phyloP scores from a whole-genome alignment of 1,140 invertebrate genomes.

The Temnothorax nylanderi region DNA sequence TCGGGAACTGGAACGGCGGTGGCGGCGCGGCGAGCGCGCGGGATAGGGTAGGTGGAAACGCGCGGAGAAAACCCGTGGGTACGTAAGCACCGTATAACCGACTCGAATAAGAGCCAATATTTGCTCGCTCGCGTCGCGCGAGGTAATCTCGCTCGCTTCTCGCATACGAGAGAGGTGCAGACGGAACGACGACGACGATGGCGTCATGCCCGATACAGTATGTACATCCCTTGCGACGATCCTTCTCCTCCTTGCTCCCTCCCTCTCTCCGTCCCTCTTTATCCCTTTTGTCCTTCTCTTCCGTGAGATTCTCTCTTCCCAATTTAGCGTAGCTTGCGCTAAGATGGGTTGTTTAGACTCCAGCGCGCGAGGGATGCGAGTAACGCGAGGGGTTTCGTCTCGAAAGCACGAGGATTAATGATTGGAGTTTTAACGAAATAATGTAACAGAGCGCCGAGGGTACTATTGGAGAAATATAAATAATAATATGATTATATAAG shows the following conservation, averaged over 20 bases:
- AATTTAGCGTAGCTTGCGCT: conserved; percentile 43
- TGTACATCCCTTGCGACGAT: not conserved
- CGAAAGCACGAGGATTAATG: conserved; percentile 1
- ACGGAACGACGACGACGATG: conserved; percentile 45
- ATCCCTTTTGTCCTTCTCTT: not conserved
- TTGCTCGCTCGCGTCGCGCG: conserved; percentile 75
- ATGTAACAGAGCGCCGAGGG: not conserved
- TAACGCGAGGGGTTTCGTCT: not conserved
- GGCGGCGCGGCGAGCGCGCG: not conserved
- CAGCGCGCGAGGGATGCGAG: not conserved
- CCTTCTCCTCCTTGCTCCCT: not conserved
- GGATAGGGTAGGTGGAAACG: conserved; percentile 13
- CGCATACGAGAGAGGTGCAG: conserved; percentile 66
- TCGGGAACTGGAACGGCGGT: not conserved
- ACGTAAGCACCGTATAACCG: conserved; percentile 77
- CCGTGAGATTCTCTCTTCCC: conserved; percentile 1
- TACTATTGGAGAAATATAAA: not conserved
- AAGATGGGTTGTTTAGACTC: conserved; percentile 49
- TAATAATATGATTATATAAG: not conserved
- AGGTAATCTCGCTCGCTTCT: conserved; percentile 75
- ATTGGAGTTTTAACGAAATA: conserved; percentile 45
- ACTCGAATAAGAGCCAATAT: conserved; percentile 79
- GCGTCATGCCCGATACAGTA: conserved; percentile 41
- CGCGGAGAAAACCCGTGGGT: conserved; percentile 61
- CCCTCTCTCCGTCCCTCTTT: not conserved